These are phyloP conservation scores for Atopsyche davidsoni DNA, from an alignment of 1,140 invertebrate species.

Conservation along the genomic window DNA sequence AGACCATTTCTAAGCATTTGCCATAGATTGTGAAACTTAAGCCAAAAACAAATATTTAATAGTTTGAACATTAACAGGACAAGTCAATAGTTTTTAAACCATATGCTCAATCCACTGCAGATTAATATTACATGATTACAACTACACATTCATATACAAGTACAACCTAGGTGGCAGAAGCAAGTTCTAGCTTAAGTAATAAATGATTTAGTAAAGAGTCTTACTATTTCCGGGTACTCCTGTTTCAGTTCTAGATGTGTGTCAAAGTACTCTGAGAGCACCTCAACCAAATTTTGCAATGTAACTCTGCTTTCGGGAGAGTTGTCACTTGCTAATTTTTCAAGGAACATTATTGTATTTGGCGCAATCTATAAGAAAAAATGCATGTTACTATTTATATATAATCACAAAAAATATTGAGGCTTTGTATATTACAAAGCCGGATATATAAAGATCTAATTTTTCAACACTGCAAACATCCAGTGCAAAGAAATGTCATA, in stretches of 20 bases:
- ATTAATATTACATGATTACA: too few relatives aligned
- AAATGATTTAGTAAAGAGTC: not conserved
- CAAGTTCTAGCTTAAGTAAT: not conserved
- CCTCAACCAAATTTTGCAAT: slow-evolving; percentile 23
- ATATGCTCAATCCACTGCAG: not conserved
- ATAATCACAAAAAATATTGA: not conserved
- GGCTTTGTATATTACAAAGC: too few relatives aligned
- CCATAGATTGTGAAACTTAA: not conserved
- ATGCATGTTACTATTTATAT: not conserved
- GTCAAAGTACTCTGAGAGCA: slow-evolving; percentile 18
- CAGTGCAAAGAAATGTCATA: not conserved
- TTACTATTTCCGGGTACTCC: slow-evolving; percentile 20
- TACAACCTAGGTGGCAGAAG: not conserved
- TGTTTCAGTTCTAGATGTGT: slow-evolving; percentile 9
- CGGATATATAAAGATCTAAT: not conserved
- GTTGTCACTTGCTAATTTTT: slow-evolving; percentile 21
- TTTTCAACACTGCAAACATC: not conserved
- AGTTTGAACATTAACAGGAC: not conserved
- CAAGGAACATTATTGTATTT: slow-evolving; percentile 14
- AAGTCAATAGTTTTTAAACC: not conserved
- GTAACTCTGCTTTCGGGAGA: slow-evolving; percentile 12
- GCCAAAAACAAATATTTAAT: not conserved
- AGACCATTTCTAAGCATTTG: not conserved
- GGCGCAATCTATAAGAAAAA: slow-evolving; percentile 17
- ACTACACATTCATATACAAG: too few relatives aligned